Base-by-base conservation (phyloP, 2,113 vertebrate species). In the Pycnonotus jocosus region DNA sequence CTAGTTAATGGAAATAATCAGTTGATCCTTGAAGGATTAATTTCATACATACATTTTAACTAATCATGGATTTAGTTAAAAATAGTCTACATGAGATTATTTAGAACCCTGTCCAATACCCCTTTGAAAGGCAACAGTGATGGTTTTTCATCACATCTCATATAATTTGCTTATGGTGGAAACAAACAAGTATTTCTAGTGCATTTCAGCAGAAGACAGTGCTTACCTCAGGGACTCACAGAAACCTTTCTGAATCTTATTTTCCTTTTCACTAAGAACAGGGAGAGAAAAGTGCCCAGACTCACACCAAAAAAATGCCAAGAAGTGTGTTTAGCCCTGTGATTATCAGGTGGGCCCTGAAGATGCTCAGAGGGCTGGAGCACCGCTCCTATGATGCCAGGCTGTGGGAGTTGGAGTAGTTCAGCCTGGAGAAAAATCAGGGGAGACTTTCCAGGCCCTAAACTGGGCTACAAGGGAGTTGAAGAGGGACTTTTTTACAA, bases 91-190 rank as follows among this genome's bases (percentile, higher is more conserved):
- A n/a, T 22, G 19, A 54, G 22, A 38, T 79, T 65, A 37, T 30
- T n/a, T 11, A 58, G 23, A 38, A 81, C 1, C 11, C 23, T 38
- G 15, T 37, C 13, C n/a, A 77, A 38, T 7, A 4, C 1, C 38
- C 48, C 27, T 44, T 48, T 60, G 64, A 82, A 78, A 82, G 56
- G 20, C 28, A 54, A 16, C 14, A 44, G 14, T 48, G n/a, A 65
- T 42, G 23, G 4, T 14, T 88, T 81, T 58, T n/a, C 50, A 64
- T 25, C 38, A 17, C 3, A 10, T 51, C 21, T 31, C 5, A 50
- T 51, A 30, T 0, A 1, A 31, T 47, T 53, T 72, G 10, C 20
- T 78, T 51, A 22, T 0, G 2, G 64, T 47, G 53, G 23, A 57
- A 62, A 48, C 8, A 61, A 76, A 27, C 4, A 66, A 10, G 8